Evolutionary conservation across 1,140 invertebrate species (phyloP), one percentile per base, ranked within the genome.

Genomic region (Scaptodrosophila lebanonensis): DNA sequence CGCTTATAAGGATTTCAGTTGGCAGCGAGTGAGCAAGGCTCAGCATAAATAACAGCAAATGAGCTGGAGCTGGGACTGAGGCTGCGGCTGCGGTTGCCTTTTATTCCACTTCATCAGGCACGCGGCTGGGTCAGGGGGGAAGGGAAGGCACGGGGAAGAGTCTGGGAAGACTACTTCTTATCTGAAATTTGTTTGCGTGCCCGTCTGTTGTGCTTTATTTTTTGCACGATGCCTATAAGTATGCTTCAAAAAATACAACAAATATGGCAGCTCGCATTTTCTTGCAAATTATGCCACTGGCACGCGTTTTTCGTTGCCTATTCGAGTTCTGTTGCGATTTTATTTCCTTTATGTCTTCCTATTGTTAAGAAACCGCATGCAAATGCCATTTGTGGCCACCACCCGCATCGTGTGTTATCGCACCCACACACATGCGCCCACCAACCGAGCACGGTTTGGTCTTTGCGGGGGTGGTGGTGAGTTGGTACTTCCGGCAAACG

Each of bases 11-110:
- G 44, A 49, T 72, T 66, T 51, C 48, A 73, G 53, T 49, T 75
- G 50, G 49, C 54, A 61, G 36, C 16, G 32, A 17, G 32, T 22
- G 35, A 25, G 50, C 52, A 47, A 56, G 66, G 70, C 70, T 75
- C 70, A 75, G 66, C 71, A 75, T 79, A 79, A 79, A 79, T 79
- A 79, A 79, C 68, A 79, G 66, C 75, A 79, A 79, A 79, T 73
- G 75, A 82, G 65, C 22, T 25, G 22, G 3, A 8, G 27, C 54
- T 45, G 38, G 16, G 27, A 8, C 9, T 32, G 39, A 16, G n/a
- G 12, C 27, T 15, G 39, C 4, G 43, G 11, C 40, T 47, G 60
- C 35, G 22, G 44, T 68, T 49, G 63, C 71, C 76, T 76, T 76
- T 71, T 76, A 72, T 76, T 22, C 11, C 5, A 22, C 17, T 29